phyloP scores from a whole-genome alignment of 1,140 invertebrate genomes.

The Muscidifurax raptorellus region DNA sequence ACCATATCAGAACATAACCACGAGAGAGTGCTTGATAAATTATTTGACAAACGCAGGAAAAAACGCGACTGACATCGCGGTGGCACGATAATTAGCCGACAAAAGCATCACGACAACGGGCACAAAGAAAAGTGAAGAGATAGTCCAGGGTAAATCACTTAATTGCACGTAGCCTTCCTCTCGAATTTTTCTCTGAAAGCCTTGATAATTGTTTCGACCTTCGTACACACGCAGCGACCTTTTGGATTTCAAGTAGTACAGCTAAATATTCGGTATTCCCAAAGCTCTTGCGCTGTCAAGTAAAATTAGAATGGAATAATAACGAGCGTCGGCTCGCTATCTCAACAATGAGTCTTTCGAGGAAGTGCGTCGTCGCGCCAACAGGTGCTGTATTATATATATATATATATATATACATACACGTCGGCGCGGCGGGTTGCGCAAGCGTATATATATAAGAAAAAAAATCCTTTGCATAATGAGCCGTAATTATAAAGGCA shows the following conservation, averaged over 20 bases:
- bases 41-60: slow-evolving; percentile 62
- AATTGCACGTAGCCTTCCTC: slow-evolving; percentile 46
- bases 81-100: slow-evolving; percentile 66
- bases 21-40: slow-evolving; percentile 56
- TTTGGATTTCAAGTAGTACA: slow-evolving; percentile 7
- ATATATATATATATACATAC: too few species aligned
- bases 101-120: not conserved
- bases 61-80: slow-evolving; percentile 61
- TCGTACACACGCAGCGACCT: not conserved
- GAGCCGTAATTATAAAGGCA: slow-evolving; percentile 41
- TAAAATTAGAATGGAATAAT: not conserved
- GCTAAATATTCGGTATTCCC: not conserved
- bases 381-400: slow-evolving; percentile 37
- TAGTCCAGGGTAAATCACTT: slow-evolving; percentile 48
- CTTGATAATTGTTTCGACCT: slow-evolving; percentile 21
- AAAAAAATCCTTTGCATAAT: slow-evolving; percentile 48
- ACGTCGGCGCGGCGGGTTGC: not conserved
- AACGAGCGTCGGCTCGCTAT: not conserved
- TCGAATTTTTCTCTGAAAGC: not conserved
- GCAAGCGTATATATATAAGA: not conserved
- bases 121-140: slow-evolving; percentile 14
- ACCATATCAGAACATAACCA: too few species aligned
- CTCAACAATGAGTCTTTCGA: not conserved
- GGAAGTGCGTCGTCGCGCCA: slow-evolving; percentile 9
- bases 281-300: not conserved